phyloP scores from a whole-genome alignment of 2,888 invertebrate species.

The Sepiola atlantica region DNA sequence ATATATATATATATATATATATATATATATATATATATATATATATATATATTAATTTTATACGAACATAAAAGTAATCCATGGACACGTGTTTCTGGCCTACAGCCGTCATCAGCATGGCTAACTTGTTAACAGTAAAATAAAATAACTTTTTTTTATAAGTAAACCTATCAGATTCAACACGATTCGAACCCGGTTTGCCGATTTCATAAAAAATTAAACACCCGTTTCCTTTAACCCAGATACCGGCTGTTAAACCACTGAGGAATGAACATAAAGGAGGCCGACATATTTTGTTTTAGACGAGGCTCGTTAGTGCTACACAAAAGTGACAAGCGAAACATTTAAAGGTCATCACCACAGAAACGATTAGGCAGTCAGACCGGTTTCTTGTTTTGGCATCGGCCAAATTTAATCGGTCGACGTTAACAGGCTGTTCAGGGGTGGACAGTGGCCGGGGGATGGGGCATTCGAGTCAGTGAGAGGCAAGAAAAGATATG shows the following conservation, averaged over 20 bases:
- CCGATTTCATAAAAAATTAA: neutral
- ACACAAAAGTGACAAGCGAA: neutral
- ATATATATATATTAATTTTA: no score
- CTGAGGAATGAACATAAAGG: neutral
- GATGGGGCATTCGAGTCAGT: no score
- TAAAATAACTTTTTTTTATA: no score
- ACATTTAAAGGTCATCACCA: neutral
- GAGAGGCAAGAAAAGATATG: no score
- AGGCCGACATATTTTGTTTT: neutral
- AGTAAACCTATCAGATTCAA: no score
- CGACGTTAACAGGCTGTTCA: neutral
- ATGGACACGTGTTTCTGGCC: no score
- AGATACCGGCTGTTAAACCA: neutral
- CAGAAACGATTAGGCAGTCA: neutral
- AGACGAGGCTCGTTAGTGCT: neutral
- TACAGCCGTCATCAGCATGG: no score
- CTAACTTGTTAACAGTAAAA: no score
- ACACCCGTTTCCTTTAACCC: neutral
- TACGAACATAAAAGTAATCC: no score
- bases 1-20: no score
- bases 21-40: no score
- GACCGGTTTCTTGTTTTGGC: neutral
- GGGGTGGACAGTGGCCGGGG: neutral
- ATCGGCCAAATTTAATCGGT: neutral
- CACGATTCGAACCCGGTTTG: neutral